These are phyloP conservation scores for Axis porcinus DNA, from an alignment of 2,113 vertebrate species.

Conservation along the genomic window DNA sequence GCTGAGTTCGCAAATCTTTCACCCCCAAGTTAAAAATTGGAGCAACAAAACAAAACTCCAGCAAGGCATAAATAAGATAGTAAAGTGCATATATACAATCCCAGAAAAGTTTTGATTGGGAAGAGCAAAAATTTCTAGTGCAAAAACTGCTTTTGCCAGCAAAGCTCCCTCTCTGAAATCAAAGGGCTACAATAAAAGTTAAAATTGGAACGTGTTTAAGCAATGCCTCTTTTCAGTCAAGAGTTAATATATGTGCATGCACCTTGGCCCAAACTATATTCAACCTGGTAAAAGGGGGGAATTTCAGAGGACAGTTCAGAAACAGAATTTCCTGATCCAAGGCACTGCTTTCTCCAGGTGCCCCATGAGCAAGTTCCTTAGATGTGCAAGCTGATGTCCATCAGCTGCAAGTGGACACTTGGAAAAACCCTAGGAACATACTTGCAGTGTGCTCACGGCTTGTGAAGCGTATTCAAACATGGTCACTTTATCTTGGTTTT, in stretches of 20 bases:
- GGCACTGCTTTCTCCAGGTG: slow-evolving; percentile 42
- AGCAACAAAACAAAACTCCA: slow-evolving; percentile 65
- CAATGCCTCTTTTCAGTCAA: slow-evolving; percentile 47
- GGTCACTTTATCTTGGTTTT: slow-evolving; percentile 54
- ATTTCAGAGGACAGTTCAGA: slow-evolving; percentile 28
- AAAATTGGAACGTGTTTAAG: slow-evolving; percentile 55
- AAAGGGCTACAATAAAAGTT: slow-evolving; percentile 54
- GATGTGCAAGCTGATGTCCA: not conserved
- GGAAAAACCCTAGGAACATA: not conserved
- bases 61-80: slow-evolving; percentile 71
- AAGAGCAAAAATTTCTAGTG: slow-evolving; percentile 78
- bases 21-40: slow-evolving; percentile 70
- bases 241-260: slow-evolving; percentile 66
- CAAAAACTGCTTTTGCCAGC: slow-evolving; percentile 77
- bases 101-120: slow-evolving; percentile 67
- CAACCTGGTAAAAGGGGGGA: slow-evolving; percentile 53
- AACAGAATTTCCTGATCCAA: slow-evolving; percentile 34
- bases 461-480: slow-evolving; percentile 36
- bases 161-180: slow-evolving; percentile 64
- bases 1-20: slow-evolving; percentile 67
- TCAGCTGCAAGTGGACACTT: not conserved
- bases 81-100: slow-evolving; percentile 85
- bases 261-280: slow-evolving; percentile 63
- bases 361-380: slow-evolving; percentile 51
- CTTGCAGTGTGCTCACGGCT: not conserved